Evolutionary conservation across 2,888 invertebrate genomes (phyloP), one percentile per base, ranked within the genome.

Genomic region (Seira sanloemensis): DNA sequence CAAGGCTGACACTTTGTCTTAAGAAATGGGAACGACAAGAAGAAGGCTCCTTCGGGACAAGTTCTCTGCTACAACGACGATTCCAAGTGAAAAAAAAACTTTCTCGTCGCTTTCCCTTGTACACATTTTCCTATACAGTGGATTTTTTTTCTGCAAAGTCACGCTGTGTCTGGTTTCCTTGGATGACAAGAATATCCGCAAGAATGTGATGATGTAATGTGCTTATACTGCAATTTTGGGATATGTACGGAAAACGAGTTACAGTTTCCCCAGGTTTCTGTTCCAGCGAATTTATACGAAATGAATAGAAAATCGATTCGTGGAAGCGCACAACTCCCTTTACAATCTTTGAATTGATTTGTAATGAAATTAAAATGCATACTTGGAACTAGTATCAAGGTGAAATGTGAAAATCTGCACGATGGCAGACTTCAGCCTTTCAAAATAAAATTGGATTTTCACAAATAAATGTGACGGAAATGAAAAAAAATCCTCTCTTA

Each of bases 1-100:
- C 71, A 76, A n/a, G 71, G 75, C 71, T 76, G 81, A 81, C 81
- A 81, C 81, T 81, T 76, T 81, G 80, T 80, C 80, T 62, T 46
- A 69, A 50, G 71, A 81, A 81, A 75, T 81, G 81, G 81, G 76
- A 58, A 69, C 69, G 81, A 81, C 81, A 80, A 58, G 80, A 62
- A 75, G 74, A 75, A 80, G 62, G 62, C 69, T 80, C 81, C 81
- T 71, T 76, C 71, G 81, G 80, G 80, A 80, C 68, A 68, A 69
- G 65, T 58, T 58, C 58, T 58, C 58, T n/a, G n/a, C 58, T 4
- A 58, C 58, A 37, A 58, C 58, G 58, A 58, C 58, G 58, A n/a
- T 58, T 58, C n/a, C n/a, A 9, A 58, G n/a, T 58, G 50, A 68
- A 54, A 72, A 23, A 72, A 54, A 37, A 62, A 26, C 62, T 74